Base-by-base conservation (phyloP, 2,797 vertebrate species). In the Oophaga sylvatica region DNA sequence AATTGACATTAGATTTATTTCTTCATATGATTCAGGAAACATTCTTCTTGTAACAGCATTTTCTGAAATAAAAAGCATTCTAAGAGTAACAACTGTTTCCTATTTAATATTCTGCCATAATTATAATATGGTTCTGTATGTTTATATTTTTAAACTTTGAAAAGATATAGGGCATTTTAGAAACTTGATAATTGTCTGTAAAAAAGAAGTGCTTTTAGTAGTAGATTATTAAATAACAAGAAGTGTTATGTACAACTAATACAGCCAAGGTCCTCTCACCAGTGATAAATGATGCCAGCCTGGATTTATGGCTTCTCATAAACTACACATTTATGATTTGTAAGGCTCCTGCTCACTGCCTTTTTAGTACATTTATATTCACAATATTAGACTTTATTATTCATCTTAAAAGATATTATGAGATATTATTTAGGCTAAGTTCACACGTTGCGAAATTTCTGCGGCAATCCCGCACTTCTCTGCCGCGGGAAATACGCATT, bases 271-370 rank as follows among this genome's bases (percentile, higher is more conserved):
- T 77, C 75, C 75, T 77, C 22, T 77, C 75, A 26, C 45, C 5
- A 56, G 22, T 77, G 48, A 77, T 77, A 77, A 77, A 77, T 77
- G 75, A 77, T 77, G 20, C 45, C 48, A 26, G 48, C 13, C 71
- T 45, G 56, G 75, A 77, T 77, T 56, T 77, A 77, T 77, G 75
- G 26, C 48, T 77, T 56, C 48, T 77, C 75, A 77, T 77, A 77
- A 77, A 77, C 75, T 56, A 26, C 75, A 56, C 75, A 77, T 77
- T 77, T 77, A 56, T 77, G 75, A 77, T 77, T 56, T 77, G 75
- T 26, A 77, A 16, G 12, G 48, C 45, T 56, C 48, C 48, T 16
- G 22, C 26, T 56, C 75, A 56, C 75, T 48, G 11, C 73, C 73
- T 56, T 48, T 15, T 48, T 48, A 56, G 56, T 77, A 56, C 75